Percentiles rank a stretch among this genome's conserved stretches.
Conservation (phyloP, 2,113 vertebrate genomes). For the Oreamnos americanus region DNA sequence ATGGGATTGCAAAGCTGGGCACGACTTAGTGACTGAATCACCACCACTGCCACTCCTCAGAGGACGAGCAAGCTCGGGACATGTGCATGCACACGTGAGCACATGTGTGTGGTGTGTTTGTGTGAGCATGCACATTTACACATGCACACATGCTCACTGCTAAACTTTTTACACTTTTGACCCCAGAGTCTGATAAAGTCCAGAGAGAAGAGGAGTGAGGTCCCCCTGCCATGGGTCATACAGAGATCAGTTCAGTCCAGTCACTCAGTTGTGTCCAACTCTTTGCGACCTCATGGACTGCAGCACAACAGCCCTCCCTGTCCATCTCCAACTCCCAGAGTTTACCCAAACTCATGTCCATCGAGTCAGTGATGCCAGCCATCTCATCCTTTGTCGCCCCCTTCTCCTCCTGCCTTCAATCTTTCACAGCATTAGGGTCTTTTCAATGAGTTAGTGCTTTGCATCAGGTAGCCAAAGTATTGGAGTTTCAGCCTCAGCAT, state of each 20-base stretch:
- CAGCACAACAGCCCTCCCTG: neutral
- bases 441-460: neutral
- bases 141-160: neutral
- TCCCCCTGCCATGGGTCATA: neutral
- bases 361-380: neutral
- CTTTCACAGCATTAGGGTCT: neutral
- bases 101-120: neutral
- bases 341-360: neutral
- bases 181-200: neutral
- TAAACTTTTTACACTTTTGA: neutral
- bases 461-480: neutral
- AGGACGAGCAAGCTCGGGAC: no score
- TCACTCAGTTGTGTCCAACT: rapidly evolving
- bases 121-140: neutral
- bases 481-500: neutral
- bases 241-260: neutral
- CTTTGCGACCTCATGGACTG: neutral
- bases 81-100: rapidly evolving
- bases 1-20: neutral
- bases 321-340: neutral
- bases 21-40: neutral
- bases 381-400: neutral
- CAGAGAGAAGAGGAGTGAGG: neutral
- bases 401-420: neutral
- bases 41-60: neutral